These are phyloP conservation scores for Colostygia pectinataria DNA, from an alignment of 2,888 invertebrate genomes.

Conservation along the genomic window DNA sequence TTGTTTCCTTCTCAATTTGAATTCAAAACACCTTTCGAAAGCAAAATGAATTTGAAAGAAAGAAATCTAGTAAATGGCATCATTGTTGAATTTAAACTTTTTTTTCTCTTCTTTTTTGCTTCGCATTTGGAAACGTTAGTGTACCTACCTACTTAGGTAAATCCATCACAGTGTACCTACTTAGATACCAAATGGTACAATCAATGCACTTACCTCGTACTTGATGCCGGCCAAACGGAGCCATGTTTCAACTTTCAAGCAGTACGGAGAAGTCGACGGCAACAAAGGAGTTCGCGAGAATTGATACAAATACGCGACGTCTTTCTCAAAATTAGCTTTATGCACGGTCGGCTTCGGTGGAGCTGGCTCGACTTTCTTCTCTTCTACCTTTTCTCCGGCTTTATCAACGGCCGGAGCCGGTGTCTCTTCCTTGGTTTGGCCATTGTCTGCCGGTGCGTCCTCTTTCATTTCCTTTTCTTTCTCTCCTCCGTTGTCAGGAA, in stretches of 20 bases:
- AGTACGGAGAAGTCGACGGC: conserved; percentile 95
- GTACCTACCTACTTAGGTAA: too few relatives aligned
- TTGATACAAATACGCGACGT: conserved; percentile 96
- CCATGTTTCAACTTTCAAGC: conserved; percentile 98
- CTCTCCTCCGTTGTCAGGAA: conserved; percentile 83
- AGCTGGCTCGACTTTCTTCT: conserved; percentile 85
- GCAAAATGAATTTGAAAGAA: too few relatives aligned
- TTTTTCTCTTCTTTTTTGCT: too few relatives aligned
- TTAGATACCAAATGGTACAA: too few relatives aligned
- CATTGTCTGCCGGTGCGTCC: conserved; percentile 77
- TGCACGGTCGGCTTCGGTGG: conserved; percentile 91
- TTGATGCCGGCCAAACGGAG: conserved; percentile 94
- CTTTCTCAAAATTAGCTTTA: conserved; percentile 94
- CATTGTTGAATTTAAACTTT: too few relatives aligned
- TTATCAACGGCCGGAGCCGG: conserved; percentile 72
- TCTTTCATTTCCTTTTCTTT: conserved; percentile 84
- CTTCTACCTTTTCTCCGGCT: conserved; percentile 72
- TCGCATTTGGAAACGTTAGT: conserved; percentile 12
- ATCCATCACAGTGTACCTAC: too few relatives aligned
- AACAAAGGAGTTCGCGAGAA: conserved; percentile 94
- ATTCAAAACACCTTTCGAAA: too few relatives aligned
- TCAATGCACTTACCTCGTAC: conserved; percentile 90
- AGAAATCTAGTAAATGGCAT: too few relatives aligned
- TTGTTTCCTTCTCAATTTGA: too few relatives aligned
- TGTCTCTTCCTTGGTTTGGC: conserved; percentile 69